Conservation (phyloP, 2,888 invertebrate species). For the Eupsilia transversa region DNA sequence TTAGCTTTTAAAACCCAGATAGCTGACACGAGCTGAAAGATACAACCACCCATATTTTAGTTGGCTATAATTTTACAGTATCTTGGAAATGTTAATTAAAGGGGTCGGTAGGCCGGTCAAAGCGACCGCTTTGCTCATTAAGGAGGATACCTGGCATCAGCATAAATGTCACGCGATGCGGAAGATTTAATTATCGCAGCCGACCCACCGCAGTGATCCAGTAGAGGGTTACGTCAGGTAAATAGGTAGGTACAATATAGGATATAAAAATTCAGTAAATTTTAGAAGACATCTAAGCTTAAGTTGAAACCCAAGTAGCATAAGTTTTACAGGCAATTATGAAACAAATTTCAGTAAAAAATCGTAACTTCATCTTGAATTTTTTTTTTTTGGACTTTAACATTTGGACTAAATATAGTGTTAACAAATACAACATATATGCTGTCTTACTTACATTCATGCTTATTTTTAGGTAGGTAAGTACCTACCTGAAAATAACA, state of each 20-base stretch:
- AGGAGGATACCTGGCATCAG: slow-evolving; percentile 83
- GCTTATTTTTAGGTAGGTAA: background rate
- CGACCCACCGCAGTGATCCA: slow-evolving; percentile 82
- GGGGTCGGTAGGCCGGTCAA: slow-evolving; percentile 75
- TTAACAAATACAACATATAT: background rate
- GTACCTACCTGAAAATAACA: background rate
- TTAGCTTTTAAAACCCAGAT: slow-evolving; percentile 7
- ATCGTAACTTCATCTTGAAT: too few species aligned
- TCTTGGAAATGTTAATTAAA: slow-evolving; percentile 81
- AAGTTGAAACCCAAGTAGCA: background rate
- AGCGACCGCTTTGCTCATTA: slow-evolving; percentile 83
- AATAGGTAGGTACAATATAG: slow-evolving; percentile 17
- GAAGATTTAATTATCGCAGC: slow-evolving; percentile 86
- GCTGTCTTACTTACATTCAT: background rate
- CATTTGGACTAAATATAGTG: too few species aligned
- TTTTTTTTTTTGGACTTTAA: too few species aligned
- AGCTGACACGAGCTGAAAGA: slow-evolving; percentile 30
- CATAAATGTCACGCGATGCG: slow-evolving; percentile 86
- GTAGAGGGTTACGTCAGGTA: slow-evolving; percentile 41
- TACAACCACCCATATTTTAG: slow-evolving; percentile 45
- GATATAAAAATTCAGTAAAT: slow-evolving; percentile 1
- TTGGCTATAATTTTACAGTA: slow-evolving; percentile 61
- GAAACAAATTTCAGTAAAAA: background rate
- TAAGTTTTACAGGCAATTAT: background rate
- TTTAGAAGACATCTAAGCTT: background rate